These are phyloP conservation scores for Ctenicera cuprea DNA, from an alignment of 2,888 invertebrate genomes.

Conservation along the genomic window DNA sequence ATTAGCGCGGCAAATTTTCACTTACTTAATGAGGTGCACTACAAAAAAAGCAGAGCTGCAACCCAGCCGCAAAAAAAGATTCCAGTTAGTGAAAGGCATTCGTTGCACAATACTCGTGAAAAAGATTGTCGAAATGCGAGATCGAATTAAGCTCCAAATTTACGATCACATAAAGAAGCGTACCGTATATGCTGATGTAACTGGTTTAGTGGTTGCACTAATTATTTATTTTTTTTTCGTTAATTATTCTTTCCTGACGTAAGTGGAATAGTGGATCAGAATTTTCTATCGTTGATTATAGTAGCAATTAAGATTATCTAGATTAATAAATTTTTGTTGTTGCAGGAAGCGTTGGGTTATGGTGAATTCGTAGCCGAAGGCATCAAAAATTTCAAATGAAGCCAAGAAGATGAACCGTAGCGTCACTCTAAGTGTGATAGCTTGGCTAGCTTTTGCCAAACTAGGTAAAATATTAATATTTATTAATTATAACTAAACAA, in stretches of 20 bases:
- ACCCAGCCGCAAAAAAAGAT: constrained; percentile 6
- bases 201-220: not conserved
- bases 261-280: not conserved
- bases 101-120: constrained; percentile 23
- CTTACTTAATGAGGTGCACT: not conserved
- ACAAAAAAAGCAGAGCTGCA: not conserved
- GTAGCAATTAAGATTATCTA: not conserved
- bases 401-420: constrained; percentile 24
- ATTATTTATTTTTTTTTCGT: constrained; percentile 4
- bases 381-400: constrained; percentile 27
- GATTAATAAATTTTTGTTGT: constrained; percentile 5
- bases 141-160: constrained; percentile 6
- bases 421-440: constrained; percentile 15
- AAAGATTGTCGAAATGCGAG: constrained; percentile 22
- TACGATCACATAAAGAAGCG: constrained; percentile 8
- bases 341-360: constrained; percentile 4
- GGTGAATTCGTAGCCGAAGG: not conserved
- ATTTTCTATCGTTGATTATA: not conserved
- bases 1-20: constrained; percentile 3
- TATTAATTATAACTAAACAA: not conserved
- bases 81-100: constrained; percentile 18
- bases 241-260: constrained; percentile 9
- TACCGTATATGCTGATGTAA: constrained; percentile 16
- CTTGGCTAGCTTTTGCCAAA: constrained; percentile 13
- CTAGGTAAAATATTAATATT: constrained; percentile 14